Evolutionary conservation across 1,140 invertebrate species (phyloP), one percentile per base, ranked within the genome.

Genomic region (Semibalanus balanoides): DNA sequence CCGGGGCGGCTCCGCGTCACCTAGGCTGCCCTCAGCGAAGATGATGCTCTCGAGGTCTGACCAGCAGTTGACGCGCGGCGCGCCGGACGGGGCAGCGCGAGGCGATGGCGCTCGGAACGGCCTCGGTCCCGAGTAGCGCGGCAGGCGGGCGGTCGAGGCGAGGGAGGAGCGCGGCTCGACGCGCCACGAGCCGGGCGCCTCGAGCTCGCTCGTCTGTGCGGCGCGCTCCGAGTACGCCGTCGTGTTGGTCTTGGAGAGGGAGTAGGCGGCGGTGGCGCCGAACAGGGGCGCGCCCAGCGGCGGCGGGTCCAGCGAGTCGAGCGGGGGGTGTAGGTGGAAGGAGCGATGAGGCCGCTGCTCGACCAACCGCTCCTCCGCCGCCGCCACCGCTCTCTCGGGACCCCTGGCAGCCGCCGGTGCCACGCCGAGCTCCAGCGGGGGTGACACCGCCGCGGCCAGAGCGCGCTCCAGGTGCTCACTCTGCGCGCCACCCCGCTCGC

Each of bases 21-120:
- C 75, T 19, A 74, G 71, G 3, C 74, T 75, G 29, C 80, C 79
- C n/a, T 82, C 82, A 29, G 81, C 79, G 72, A 82, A 82, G 30
- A 82, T 82, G 9, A 82, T 72, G 76, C 82, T 82, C 75, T 82
- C 82, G 69, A 82, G 74, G 64, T 82, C 82, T 74, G 81, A 82
- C 82, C 82, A 82, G 0, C 77, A 76, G 14, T 31, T 74, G 70
- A 72, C 70, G n/a, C 70, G 70, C 9, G 5, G 70, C 19, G 3
- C 25, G 29, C 70, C 70, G 28, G n/a, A 17, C 3, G 9, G 3
- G 28, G 5, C 25, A 17, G 35, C 17, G 5, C 35, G 35, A 7
- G 35, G 14, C 51, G 51, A 25, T 11, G 51, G 9, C 11, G 51
- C 51, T 3, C 22, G 51, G 51, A 22, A 64, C 51, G 51, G 51